Conservation (phyloP, 2,888 invertebrate genomes). For the Cosmia trapezina region DNA sequence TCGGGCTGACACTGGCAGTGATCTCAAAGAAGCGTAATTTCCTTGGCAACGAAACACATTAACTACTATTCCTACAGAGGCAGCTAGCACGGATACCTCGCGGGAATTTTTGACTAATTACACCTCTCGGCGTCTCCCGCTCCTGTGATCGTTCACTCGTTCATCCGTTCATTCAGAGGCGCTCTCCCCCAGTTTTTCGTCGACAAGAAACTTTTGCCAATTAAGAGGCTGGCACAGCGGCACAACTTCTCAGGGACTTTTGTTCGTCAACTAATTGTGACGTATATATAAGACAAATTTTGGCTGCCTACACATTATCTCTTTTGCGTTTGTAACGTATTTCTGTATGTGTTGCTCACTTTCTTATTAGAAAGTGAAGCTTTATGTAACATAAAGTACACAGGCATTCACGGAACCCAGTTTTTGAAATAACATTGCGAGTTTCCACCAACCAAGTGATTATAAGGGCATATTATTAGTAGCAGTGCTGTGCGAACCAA, state of each 20-base stretch:
- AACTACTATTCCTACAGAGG: constrained; percentile 42
- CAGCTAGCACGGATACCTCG: constrained; percentile 67
- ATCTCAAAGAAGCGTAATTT: constrained; percentile 40
- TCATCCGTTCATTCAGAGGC: constrained; percentile 76
- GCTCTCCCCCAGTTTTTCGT: constrained; percentile 74
- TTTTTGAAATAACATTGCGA: constrained; percentile 42
- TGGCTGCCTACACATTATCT: constrained; percentile 74
- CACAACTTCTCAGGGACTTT: constrained; percentile 75
- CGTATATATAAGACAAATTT: constrained; percentile 73
- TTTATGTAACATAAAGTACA: constrained; percentile 44
- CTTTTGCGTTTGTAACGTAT: constrained; percentile 58
- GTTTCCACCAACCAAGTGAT: neutral
- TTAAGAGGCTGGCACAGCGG: constrained; percentile 75
- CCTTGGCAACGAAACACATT: constrained; percentile 43
- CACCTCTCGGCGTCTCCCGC: constrained; percentile 70
- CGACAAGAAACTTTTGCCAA: constrained; percentile 78
- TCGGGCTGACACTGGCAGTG: constrained; percentile 13
- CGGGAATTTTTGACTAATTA: constrained; percentile 81
- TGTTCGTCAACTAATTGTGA: constrained; percentile 77
- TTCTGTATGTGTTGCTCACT: constrained; percentile 52
- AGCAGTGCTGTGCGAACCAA: neutral
- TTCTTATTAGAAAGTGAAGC: constrained; percentile 49
- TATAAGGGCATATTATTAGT: constrained; percentile 1
- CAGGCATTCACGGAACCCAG: constrained; percentile 16
- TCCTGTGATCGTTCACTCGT: constrained; percentile 79